These are phyloP conservation scores for Etheostoma cragini DNA, from an alignment of 2,113 vertebrate genomes.

Conservation along the genomic window DNA sequence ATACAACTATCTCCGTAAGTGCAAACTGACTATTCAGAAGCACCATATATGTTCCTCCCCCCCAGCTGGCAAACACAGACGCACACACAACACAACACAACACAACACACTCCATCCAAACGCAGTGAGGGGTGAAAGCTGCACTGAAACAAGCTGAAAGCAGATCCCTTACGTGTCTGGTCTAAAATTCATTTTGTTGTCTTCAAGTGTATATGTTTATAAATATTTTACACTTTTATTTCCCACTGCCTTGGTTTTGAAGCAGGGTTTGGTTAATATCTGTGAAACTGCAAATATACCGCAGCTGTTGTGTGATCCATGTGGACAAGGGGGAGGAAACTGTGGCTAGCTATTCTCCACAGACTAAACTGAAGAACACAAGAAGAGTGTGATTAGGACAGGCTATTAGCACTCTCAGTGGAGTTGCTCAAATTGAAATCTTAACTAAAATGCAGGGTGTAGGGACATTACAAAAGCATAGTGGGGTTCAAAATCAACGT, in stretches of 20 bases:
- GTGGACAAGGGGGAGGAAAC: conserved; percentile 47
- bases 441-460: neutral
- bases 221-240: conserved; percentile 73
- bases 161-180: conserved; percentile 52
- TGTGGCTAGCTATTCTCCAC: conserved; percentile 13
- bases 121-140: conserved; percentile 32
- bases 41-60: neutral
- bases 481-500: neutral
- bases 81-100: neutral
- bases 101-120: conserved; percentile 13
- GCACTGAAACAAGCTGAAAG: conserved; percentile 31
- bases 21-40: neutral
- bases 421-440: neutral
- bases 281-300: conserved; percentile 62
- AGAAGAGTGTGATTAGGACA: conserved; percentile 20
- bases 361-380: conserved; percentile 11
- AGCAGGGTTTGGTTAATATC: conserved; percentile 54
- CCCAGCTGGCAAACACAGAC: neutral
- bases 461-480: neutral
- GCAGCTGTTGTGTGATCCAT: conserved; percentile 71
- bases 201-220: conserved; percentile 69
- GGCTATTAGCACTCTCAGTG: neutral
- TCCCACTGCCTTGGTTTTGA: conserved; percentile 62
- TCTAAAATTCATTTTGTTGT: conserved; percentile 72
- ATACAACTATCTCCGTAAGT: neutral